Evolutionary conservation across 2,888 invertebrate genomes (phyloP), one percentile per base, ranked within the genome.

Genomic region (Macrosiphum euphorbiae): DNA sequence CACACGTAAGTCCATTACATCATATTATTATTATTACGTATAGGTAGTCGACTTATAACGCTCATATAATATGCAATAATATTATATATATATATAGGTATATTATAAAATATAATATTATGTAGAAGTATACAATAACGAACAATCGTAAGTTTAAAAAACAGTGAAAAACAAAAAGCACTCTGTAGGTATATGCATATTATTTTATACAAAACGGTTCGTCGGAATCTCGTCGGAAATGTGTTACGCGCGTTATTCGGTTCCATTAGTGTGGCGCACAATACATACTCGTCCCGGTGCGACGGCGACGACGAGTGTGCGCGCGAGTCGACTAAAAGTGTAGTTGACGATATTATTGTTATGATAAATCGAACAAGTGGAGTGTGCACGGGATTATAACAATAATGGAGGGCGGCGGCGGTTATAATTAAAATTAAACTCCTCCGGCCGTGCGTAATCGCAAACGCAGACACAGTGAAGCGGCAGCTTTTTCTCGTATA

Each of bases 371-470:
- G 92, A 92, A 87, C 92, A 26, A 92, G 88, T 88, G 92, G 52
- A 92, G 67, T 52, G 88, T 88, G 88, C 44, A n/a, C 52, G 28
- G 52, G 88, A 88, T 92, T 88, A 58, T 58, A 78, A 87, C 67
- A 52, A 78, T 50, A 67, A 91, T 58, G 50, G 41, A 35, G 87
- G 92, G 78, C 44, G 44, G 55, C n/a, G 87, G 88, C 3, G 58
- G 35, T 89, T 89, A 89, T 93, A 93, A 93, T 93, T 93, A 93
- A 93, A 93, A 93, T 89, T 89, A 84, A 89, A 93, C 92, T 93
- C 92, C 92, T 58, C 89, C 89, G 92, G 89, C 89, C 89, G 92
- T 89, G 58, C 89, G 88, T 84, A 92, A 93, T 90, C 89, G 85
- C 91, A 55, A 52, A 41, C 78, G 28, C 90, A 47, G n/a, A 52